Evolutionary conservation across 35 echinoderm and acorn worm genomes (phyloP), one percentile per base, ranked within the genome.

Genomic region (Ophiothrix spiculata): DNA sequence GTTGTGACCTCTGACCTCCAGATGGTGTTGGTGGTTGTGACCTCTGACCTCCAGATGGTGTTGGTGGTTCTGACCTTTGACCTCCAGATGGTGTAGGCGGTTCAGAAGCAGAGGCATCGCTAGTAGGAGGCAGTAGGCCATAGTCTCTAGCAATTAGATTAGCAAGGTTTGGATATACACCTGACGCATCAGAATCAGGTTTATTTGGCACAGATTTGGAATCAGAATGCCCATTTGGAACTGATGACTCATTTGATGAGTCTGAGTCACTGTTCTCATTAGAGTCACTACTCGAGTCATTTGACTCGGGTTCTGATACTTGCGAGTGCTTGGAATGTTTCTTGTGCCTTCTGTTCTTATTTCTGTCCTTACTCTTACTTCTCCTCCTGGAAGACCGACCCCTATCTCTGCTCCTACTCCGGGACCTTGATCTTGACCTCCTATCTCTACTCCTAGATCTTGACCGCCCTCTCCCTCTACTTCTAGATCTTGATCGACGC

Each of bases 361-460:
- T 76, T 39, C 38, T 82, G 2, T 36, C 36, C 31, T 4, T 42
- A 42, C 79, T 56, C 31, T 31, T 56, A 25, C 80, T 54, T 33
- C 29, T 81, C 35, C 80, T 90, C 54, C 81, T 81, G 23, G 29
- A 41, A 37, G 79, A 76, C 13, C 28, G 36, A 17, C 80, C 45
- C 31, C 78, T 64, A 28, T 79, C 80, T 34, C 77, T 79, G 36
- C 89, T 91, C n/a, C 78, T 32, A 40, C 83, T 81, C 16, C 41
- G 78, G 12, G 82, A 85, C 39, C 83, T 64, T 16, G 39, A 37
- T 84, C 77, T 75, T 45, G 74, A 40, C 40, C 40, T 31, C 54
- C 60, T 75, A 23, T 12, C 76, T n/a, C n/a, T n/a, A n/a, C n/a
- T 80, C 36, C 78, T 80, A 1, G 78, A 80, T 75, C n/a, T 6